A percentile compares a stretch with the other conserved stretches of the same genome.
Evolutionary conservation across 2,888 invertebrate genomes (phyloP).

Genomic region (Brenthis daphne): DNA sequence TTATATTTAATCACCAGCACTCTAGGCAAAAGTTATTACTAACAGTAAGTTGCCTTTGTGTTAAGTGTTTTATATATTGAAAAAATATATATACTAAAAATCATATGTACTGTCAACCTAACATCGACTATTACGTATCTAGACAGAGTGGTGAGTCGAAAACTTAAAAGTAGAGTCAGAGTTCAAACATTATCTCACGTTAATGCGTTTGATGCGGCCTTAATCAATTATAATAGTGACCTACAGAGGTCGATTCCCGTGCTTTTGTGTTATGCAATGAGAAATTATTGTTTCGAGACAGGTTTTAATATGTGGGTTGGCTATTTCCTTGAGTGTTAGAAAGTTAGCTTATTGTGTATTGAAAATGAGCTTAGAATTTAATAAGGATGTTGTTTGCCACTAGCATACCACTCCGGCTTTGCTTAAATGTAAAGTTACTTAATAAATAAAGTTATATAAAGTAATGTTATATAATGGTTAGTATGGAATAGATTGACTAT

Average conservation of each 20-base stretch:
- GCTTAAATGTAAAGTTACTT: too few species aligned
- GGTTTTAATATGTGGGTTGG: constrained; percentile 25
- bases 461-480: too few species aligned
- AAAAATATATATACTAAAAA: not conserved
- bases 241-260: constrained; percentile 58
- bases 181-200: constrained; percentile 81
- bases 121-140: constrained; percentile 37
- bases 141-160: constrained; percentile 61
- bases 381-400: not conserved
- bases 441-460: too few species aligned
- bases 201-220: constrained; percentile 73
- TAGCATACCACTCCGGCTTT: not conserved
- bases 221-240: constrained; percentile 80
- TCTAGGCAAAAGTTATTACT: too few species aligned
- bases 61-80: not conserved
- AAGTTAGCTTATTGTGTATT: not conserved
- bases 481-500: too few species aligned
- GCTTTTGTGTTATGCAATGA: constrained; percentile 25
- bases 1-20: too few species aligned
- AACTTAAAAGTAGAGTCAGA: constrained; percentile 73
- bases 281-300: constrained; percentile 20
- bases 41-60: too few species aligned
- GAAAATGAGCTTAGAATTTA: not conserved
- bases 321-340: constrained; percentile 9
- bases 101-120: constrained; percentile 1